Conservation (phyloP, 1,140 invertebrate species). For the Tetranychus urticae region DNA sequence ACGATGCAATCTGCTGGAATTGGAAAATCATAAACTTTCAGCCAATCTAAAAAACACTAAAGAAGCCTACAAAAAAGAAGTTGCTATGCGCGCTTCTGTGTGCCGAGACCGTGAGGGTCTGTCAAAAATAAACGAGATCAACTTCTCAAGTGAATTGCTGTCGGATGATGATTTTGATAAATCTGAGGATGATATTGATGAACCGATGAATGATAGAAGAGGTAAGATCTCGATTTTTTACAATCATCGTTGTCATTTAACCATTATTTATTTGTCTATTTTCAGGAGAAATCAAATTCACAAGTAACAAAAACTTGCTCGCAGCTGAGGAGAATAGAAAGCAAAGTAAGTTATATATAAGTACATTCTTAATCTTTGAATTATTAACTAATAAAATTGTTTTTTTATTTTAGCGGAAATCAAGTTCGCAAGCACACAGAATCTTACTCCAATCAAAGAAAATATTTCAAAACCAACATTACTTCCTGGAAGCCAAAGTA, state of each 20-base stretch:
- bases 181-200: neutral
- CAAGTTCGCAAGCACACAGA: neutral
- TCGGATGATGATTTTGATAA: slow-evolving; percentile 2
- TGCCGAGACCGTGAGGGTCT: neutral
- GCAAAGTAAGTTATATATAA: neutral
- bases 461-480: neutral
- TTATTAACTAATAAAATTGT: too few species aligned
- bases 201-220: neutral
- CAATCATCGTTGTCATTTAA: neutral
- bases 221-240: neutral
- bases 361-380: neutral
- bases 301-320: neutral
- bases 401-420: too few species aligned
- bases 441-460: neutral
- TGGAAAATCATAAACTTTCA: too few species aligned
- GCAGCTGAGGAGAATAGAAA: neutral
- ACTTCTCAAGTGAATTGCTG: slow-evolving; percentile 10
- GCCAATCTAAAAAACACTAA: neutral
- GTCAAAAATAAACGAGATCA: neutral
- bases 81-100: neutral
- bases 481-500: neutral
- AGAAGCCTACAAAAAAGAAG: neutral
- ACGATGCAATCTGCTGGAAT: too few species aligned
- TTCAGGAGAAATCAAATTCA: neutral
- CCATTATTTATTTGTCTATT: neutral